Evolutionary conservation across 2,797 vertebrate species (phyloP), one percentile per base, ranked within the genome.

Genomic region (Enoplosus armatus): DNA sequence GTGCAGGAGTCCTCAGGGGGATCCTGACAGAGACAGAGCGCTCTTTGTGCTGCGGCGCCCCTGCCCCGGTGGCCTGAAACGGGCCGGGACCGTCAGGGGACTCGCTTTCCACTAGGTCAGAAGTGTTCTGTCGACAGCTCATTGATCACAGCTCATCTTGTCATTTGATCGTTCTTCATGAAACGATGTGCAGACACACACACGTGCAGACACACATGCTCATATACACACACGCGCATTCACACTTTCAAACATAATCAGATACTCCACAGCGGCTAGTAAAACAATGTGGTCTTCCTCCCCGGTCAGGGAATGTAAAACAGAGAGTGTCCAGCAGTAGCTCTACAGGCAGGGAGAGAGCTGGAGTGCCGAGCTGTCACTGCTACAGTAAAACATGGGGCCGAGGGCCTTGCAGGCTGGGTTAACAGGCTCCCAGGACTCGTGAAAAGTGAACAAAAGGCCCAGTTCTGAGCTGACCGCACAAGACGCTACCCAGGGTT

Each of bases 41-140:
- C 79, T 92, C 93, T 94, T 95, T 95, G 94, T 95, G 90, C 89
- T 2, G 61, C 61, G 53, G 90, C 64, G 86, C 91, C 89, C 94
- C 92, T 86, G 91, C 92, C 89, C 90, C 80, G 92, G 93, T 95
- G 94, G 93, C 93, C 94, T 90, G 86, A 93, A 93, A 90, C 87
- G 73, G 92, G 74, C 91, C 84, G 61, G 88, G 85, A 90, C 87
- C 86, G 90, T 89, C 92, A 51, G 80, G 93, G 95, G 94, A 94
- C 90, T 89, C 84, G 80, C 93, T 93, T 94, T 94, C 92, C 93
- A 92, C 90, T 88, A 85, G 94, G 93, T 94, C 94, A 95, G 93
- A 95, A 96, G 95, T 95, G 95, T 95, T 94, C 95, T 95, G 95
- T 96, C 95, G 92, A 94, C 95, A 95, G 94, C 91, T 93, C 94